phyloP scores from a whole-genome alignment of 64 coral and sea anemone genomes.

The Acropora tenuis region DNA sequence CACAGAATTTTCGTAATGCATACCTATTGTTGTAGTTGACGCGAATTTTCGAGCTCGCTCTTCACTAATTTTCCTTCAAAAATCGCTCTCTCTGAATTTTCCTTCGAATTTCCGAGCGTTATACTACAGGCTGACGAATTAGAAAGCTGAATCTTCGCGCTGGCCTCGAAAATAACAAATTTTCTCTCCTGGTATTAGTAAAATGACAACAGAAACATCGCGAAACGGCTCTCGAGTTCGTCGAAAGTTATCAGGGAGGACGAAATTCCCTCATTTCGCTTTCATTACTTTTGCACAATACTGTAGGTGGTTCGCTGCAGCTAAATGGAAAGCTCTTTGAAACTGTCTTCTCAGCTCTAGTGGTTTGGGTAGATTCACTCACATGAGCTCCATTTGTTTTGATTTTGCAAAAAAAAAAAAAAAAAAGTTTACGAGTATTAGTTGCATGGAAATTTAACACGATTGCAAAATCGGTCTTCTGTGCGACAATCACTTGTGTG shows the following conservation, averaged over 20 bases:
- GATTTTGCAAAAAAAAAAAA: not conserved
- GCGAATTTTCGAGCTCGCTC: not conserved
- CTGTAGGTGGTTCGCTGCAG: not conserved
- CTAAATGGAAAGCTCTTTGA: not conserved
- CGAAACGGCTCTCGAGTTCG: not conserved
- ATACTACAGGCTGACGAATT: not conserved
- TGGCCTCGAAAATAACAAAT: not conserved
- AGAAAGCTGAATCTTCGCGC: not conserved
- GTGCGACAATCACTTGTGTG: constrained; percentile 6
- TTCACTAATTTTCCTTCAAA: not conserved
- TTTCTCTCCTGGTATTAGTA: not conserved
- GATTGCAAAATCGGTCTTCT: not conserved
- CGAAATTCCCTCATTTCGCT: too few species aligned
- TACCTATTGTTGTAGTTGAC: too few species aligned
- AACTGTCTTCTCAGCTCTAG: not conserved
- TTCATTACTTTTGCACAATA: too few species aligned
- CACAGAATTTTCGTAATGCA: not conserved
- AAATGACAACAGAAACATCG: not conserved
- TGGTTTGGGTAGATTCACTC: not conserved
- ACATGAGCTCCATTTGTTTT: not conserved
- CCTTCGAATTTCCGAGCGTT: too few species aligned
- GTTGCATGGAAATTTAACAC: not conserved
- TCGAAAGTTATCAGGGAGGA: too few species aligned
- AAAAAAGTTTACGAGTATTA: not conserved
- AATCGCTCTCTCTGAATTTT: not conserved